Evolutionary conservation across 1,140 invertebrate species (phyloP), one percentile per base, ranked within the genome.

Genomic region (Drosophila truncata): DNA sequence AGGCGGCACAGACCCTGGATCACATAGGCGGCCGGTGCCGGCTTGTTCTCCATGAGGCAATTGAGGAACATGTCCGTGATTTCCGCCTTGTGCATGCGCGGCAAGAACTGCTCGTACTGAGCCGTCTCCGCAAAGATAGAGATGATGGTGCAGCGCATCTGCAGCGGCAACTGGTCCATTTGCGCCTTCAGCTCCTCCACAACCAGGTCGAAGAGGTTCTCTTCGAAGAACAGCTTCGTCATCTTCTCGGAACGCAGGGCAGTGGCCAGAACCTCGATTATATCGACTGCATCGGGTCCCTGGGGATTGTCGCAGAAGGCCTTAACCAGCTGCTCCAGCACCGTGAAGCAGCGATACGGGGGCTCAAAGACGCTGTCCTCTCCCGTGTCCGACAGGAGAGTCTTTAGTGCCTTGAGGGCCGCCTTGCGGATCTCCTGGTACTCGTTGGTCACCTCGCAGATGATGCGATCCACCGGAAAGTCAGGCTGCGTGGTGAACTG

Each of bases 151-250:
- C 91, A 92, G 9, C 71, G 57, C 18, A 80, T 52, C 16, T 86
- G 71, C 3, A 66, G 27, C 0, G 62, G 35, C 39, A 91, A 29
- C 0, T 57, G 13, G 0, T 81, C 66, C 16, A 80, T 44, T 16
- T 81, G 42, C 0, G 33, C 20, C n/a, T 39, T 72, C 11, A 92
- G 14, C 20, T 73, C 52, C 57, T 83, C 77, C 11, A 91, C 63
- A 20, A 86, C 71, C 46, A 71, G 57, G 11, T 92, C 87, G 31
- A 92, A 92, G 5, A 92, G 73, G 61, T 92, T 92, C n/a, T 91
- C 78, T 27, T 92, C 87, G 27, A 92, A 92, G 44, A 92, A 92
- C n/a, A 92, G 50, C 50, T 84, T 79, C 4, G 80, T 80, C 91
- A 92, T 91, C 23, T 83, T 79, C 35, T 92, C 91, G 5, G 87